These are phyloP conservation scores for Pluvianellus socialis DNA, from an alignment of 2,113 vertebrate genomes.

Conservation along the genomic window DNA sequence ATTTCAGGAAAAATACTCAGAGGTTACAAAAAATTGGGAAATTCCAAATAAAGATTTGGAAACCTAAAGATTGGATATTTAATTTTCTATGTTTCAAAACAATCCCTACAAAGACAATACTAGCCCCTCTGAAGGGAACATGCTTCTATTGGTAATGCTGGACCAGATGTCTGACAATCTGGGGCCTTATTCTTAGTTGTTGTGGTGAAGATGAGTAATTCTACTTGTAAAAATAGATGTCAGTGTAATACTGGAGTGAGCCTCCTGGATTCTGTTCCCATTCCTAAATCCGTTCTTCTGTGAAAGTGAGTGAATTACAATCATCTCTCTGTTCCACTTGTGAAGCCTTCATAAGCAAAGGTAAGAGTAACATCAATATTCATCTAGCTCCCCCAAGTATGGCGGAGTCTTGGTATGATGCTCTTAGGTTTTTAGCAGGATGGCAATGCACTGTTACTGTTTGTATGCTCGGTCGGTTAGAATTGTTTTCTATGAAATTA, in stretches of 20 bases:
- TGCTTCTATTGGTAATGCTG: not conserved
- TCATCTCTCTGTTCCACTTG: not conserved
- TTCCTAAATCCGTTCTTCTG: not conserved
- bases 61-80: not conserved
- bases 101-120: not conserved
- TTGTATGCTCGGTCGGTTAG: not conserved
- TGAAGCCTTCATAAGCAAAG: not conserved
- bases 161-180: not conserved
- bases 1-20: not conserved
- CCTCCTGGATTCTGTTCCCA: not conserved
- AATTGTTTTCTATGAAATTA: not conserved
- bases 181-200: not conserved
- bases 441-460: not conserved
- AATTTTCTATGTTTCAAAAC: not conserved
- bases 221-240: not conserved
- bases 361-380: not conserved
- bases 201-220: not conserved
- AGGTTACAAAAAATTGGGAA: not conserved
- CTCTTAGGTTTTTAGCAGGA: not conserved
- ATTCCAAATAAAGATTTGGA: not conserved
- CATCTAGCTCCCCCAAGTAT: not conserved
- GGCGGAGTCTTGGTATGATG: not conserved
- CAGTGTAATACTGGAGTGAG: not conserved
- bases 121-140: not conserved
- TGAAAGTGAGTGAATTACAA: not conserved